Percentiles rank a stretch among this genome's conserved stretches.
These are phyloP conservation scores for Pomacea maculata DNA, from an alignment of 1,140 invertebrate genomes.

Conservation along the genomic window DNA sequence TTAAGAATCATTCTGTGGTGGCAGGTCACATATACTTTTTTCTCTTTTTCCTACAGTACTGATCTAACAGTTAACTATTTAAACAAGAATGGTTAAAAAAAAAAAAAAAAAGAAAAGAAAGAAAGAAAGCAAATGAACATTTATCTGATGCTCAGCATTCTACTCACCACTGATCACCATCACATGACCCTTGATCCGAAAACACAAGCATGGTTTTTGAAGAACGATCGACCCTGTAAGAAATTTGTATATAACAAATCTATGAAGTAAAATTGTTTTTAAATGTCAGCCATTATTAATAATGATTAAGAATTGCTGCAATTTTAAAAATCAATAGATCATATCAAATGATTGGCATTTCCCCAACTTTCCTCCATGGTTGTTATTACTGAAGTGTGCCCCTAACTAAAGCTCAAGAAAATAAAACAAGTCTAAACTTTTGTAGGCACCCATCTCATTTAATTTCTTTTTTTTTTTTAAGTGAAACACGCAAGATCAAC, in stretches of 20 bases:
- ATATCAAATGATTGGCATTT: too few species aligned
- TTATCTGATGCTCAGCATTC: neutral
- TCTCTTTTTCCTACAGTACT: too few species aligned
- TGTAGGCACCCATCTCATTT: neutral
- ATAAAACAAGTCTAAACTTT: neutral
- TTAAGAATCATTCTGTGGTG: neutral
- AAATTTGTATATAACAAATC: too few species aligned
- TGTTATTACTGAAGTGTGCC: too few species aligned
- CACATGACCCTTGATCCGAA: slow-evolving; percentile 35
- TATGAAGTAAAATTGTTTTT: too few species aligned
- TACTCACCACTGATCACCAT: slow-evolving; percentile 37
- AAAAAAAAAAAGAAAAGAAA: neutral
- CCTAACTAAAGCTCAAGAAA: neutral
- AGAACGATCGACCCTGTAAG: slow-evolving; percentile 30
- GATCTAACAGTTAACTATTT: neutral
- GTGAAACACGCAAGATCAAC: neutral
- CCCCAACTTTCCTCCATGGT: too few species aligned
- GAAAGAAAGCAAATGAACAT: neutral
- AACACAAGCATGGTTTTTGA: slow-evolving; percentile 38
- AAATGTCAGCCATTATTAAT: too few species aligned
- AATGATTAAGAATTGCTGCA: too few species aligned
- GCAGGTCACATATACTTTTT: too few species aligned
- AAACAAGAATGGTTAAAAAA: neutral
- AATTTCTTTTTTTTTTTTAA: too few species aligned
- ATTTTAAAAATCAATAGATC: too few species aligned